Evolutionary conservation across 1,140 invertebrate species (phyloP), one percentile per base, ranked within the genome.

Genomic region (Trichonephila clavata): DNA sequence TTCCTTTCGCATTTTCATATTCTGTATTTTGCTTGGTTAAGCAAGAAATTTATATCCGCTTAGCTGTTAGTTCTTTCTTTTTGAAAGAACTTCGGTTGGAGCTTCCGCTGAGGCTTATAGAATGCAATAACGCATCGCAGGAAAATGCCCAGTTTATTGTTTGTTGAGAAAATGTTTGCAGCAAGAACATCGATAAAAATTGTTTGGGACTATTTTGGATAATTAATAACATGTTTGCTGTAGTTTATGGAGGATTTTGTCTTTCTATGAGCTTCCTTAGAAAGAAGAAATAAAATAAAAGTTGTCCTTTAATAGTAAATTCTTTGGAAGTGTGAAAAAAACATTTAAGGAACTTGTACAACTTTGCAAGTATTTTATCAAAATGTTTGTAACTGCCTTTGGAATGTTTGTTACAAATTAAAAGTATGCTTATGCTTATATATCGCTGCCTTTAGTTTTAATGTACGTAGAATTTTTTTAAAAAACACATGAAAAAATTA

Each of bases 201-300:
- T 39, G 32, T 39, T 24, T 0, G 8, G n/a, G 8, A 68, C 24
- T 27, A n/a, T 77, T n/a, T 77, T 77, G 3, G 68, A 24, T 77
- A 77, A 77, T 77, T 77, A 77, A 77, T 77, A 71, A 71, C n/a
- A 18, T 77, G 68, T 77, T 77, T 50, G 18, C 27, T 77, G 68
- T 77, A 77, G 24, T 77, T 71, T 77, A 50, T 50, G 10, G 0
- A 50, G 50, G 32, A 39, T 39, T 39, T 50, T 5, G 50, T 50
- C 7, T 50, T 50, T 50, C 50, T 50, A 5, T 50, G 50, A 2
- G 50, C 10, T 50, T 50, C 50, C 10, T 50, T 50, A 50, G 50
- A 13, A 50, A 32, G 32, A 39, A 39, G 4, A 39, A 32, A 39
- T n/a, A 77, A 77, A 20, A 14, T 27, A 27, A 14, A n/a, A 27